Percentiles rank a stretch among this genome's conserved stretches.
Evolutionary conservation across 1,140 invertebrate genomes (phyloP).

Genomic region (Copidosoma floridanum): DNA sequence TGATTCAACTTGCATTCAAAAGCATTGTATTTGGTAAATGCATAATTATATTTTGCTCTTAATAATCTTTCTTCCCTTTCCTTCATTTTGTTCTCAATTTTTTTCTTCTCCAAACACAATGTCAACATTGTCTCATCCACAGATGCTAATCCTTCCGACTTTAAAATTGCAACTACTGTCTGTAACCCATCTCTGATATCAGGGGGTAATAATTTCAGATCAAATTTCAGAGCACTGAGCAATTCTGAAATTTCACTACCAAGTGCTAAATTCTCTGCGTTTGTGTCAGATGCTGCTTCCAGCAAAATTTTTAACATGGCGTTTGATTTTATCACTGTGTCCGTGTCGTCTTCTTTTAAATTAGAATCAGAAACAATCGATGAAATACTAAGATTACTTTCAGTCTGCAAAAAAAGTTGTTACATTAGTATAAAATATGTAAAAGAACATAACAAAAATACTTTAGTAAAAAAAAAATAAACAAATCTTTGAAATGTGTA

Average conservation of each 20-base stretch:
- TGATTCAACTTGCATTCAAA: conserved; percentile 36
- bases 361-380: conserved; percentile 12
- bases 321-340: conserved; percentile 8
- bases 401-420: conserved; percentile 14
- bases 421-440: too few relatives aligned
- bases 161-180: conserved; percentile 35
- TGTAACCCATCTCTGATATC: conserved; percentile 38
- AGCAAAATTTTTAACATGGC: conserved; percentile 27
- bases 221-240: conserved; percentile 32
- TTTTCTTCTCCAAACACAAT: conserved; percentile 35
- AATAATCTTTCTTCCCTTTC: conserved; percentile 37
- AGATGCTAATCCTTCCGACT: conserved; percentile 36
- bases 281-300: conserved; percentile 39
- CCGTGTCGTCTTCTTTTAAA: conserved; percentile 10
- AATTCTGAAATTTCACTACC: conserved; percentile 36
- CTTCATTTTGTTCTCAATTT: conserved; percentile 33
- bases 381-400: conserved; percentile 15
- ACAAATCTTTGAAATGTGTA: too few relatives aligned
- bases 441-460: too few relatives aligned
- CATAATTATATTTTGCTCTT: conserved; percentile 35
- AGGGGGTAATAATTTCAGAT: conserved; percentile 35
- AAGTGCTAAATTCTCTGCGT: conserved; percentile 37
- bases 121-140: conserved; percentile 35
- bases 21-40: conserved; percentile 34
- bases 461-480: too few relatives aligned